Evolutionary conservation across 2,797 vertebrate species (phyloP), one percentile per base, ranked within the genome.

Genomic region (Enteromius mattozi): DNA sequence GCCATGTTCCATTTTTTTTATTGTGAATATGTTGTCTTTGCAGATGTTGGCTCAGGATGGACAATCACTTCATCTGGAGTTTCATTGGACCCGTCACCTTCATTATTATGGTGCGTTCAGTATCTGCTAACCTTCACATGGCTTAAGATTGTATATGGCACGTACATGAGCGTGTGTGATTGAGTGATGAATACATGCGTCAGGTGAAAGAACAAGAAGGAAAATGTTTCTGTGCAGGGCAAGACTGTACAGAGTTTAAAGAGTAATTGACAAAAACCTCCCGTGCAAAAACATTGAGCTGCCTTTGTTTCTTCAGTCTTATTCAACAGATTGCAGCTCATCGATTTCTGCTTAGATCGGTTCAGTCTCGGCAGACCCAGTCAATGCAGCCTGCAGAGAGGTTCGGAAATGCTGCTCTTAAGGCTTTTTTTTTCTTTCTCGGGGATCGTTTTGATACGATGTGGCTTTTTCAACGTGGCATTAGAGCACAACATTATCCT

Each of bases 11-110:
- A 63, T 51, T 56, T 40, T 0, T 54, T 69, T 37, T 10, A 70
- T 68, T 71, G 14, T 68, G 54, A 37, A 66, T 54, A 75, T 72
- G 7, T 27, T 21, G 17, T 86, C 17, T 81, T n/a, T 91, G 79
- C 61, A 99, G 98, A 92, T 99, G 98, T 94, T 99, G 98, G 98
- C 96, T 99, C 89, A 97, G 96, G 68, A 96, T 98, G 95, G 98
- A 99, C 94, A 99, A 99, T 93, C 98, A 99, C 93, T 99, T 99
- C 94, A 99, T 99, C 95, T 99, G 98, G 98, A 99, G 98, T 92
- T 99, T 99, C 92, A 98, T 99, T 91, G 98, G 98, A 91, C 98
- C 98, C 3, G 98, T 99, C 92, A 97, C 97, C 89, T 98, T 99
- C 91, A 98, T 99, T 94, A 99, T 99, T 93, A 95, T 99, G 97